Conservation (phyloP, 1,140 invertebrate genomes). For the Drosophila prosaltans region DNA sequence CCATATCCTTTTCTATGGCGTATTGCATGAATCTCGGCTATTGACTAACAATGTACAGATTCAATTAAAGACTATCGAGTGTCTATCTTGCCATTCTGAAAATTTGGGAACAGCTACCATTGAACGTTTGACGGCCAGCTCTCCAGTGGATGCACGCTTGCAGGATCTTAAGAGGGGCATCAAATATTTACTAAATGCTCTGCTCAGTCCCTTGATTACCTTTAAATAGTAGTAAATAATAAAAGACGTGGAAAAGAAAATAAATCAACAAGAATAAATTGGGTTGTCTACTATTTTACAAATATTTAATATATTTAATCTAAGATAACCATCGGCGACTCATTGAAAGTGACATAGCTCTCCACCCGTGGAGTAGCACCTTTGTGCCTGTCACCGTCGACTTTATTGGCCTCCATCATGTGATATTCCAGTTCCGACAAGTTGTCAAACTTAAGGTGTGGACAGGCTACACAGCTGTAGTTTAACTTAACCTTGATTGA, state of each 20-base stretch:
- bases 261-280: neutral
- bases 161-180: conserved; percentile 86
- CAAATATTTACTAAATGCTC: conserved; percentile 89
- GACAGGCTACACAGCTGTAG: conserved; percentile 4
- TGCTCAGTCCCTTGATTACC: conserved; percentile 89
- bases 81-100: conserved; percentile 86
- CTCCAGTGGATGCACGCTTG: conserved; percentile 84
- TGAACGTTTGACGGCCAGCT: conserved; percentile 77
- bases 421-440: neutral
- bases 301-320: neutral
- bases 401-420: neutral
- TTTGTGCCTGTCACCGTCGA: neutral
- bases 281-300: neutral
- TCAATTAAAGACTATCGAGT: conserved; percentile 87
- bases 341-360: neutral
- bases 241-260: neutral
- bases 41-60: conserved; percentile 77
- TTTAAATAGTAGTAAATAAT: conserved; percentile 85
- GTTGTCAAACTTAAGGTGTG: neutral
- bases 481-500: neutral
- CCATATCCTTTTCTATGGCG: conserved; percentile 89
- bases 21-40: conserved; percentile 82
- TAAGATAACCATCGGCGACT: neutral
- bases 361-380: neutral
- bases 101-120: conserved; percentile 83